phyloP scores from a whole-genome alignment of 2,888 invertebrate genomes.

The Pelosia muscerda region DNA sequence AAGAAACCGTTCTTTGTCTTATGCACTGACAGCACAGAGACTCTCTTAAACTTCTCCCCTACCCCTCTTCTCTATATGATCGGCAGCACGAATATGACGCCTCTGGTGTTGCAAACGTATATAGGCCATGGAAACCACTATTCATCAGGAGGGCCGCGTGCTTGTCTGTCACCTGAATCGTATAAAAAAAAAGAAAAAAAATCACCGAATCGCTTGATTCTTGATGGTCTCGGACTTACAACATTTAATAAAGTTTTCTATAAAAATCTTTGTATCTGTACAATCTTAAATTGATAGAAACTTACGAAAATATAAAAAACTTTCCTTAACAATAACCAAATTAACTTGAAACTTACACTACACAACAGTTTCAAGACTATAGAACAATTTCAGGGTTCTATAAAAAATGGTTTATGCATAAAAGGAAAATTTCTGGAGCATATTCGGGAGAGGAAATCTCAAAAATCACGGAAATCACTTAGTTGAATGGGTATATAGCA shows the following conservation, averaged over 20 bases:
- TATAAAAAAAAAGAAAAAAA: too few species aligned
- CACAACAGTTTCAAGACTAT: conserved; percentile 24
- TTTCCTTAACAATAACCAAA: conserved; percentile 59
- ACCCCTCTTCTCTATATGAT: too few species aligned
- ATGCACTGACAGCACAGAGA: too few species aligned
- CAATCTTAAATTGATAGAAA: conserved; percentile 62
- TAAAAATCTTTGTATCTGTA: conserved; percentile 64
- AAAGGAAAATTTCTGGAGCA: conserved; percentile 66
- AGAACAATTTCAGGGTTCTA: conserved; percentile 44
- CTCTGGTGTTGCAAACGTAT: too few species aligned
- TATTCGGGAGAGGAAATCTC: conserved; percentile 77
- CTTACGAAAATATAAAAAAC: conserved; percentile 71
- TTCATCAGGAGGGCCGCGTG: too few species aligned
- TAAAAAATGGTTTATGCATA: conserved; percentile 59
- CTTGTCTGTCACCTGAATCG: too few species aligned
- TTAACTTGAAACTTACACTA: conserved; percentile 45
- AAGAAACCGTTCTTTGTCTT: too few species aligned
- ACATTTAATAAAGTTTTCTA: conserved; percentile 45
- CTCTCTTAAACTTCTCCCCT: too few species aligned
- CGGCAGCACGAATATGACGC: too few species aligned
- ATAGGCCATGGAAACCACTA: too few species aligned
- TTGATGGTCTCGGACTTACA: too few species aligned
- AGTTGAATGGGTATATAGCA: conserved; percentile 77
- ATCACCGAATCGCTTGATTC: too few species aligned
- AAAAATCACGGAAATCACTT: conserved; percentile 85